phyloP scores from a whole-genome alignment of 2,888 invertebrate species.

The Metallyticus violacea region DNA sequence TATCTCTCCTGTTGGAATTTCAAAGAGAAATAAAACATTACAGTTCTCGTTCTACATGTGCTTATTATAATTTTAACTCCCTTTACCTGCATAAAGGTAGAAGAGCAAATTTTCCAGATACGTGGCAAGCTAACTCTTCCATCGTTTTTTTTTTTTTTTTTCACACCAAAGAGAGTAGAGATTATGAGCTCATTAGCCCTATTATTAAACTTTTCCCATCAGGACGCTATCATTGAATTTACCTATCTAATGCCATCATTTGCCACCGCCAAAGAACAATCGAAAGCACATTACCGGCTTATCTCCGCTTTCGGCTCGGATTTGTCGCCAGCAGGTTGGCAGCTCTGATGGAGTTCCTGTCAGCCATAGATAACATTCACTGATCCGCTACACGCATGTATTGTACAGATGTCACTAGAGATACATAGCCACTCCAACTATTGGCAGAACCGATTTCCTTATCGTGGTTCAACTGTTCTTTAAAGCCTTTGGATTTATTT shows the following conservation, averaged over 20 bases:
- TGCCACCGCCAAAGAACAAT: neutral
- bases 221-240: neutral
- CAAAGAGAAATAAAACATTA: neutral
- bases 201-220: neutral
- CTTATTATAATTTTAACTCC: neutral
- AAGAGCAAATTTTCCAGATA: neutral
- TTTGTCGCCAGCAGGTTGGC: neutral
- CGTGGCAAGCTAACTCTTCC: neutral
- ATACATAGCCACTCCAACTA: no score
- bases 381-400: neutral
- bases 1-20: neutral
- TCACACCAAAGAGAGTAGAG: neutral
- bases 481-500: no score
- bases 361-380: neutral
- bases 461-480: neutral
- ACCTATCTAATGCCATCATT: neutral
- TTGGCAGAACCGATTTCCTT: neutral
- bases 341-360: neutral
- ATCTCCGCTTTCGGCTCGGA: neutral
- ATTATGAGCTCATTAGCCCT: neutral
- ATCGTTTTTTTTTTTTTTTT: neutral
- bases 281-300: neutral
- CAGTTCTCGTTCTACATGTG: no score
- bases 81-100: neutral
- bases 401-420: neutral